Evolutionary conservation across 2,888 invertebrate genomes (phyloP), one percentile per base, ranked within the genome.

Genomic region (Cenopis cana): DNA sequence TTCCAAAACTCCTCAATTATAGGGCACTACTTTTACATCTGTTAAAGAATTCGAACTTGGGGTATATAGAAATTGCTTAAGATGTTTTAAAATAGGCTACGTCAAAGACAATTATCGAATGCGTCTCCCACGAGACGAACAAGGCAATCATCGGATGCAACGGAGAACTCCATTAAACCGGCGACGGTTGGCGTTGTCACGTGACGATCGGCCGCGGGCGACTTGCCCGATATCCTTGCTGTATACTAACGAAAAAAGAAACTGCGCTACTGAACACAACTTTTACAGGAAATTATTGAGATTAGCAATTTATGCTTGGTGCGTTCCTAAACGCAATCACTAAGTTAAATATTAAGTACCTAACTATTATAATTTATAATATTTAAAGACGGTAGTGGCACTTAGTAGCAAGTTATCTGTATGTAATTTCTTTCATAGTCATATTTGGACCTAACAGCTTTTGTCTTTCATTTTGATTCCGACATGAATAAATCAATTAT

Each of bases 161-260:
- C 84, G 85, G 85, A 86, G 85, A 89, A 89, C 87, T 90, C 90
- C 84, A 89, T 91, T 90, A 89, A 82, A 85, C 81, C 79, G 84
- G 83, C 88, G 89, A 87, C 78, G 85, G 83, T 88, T 80, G 81
- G 74, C 74, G 83, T 85, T 88, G 89, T 89, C 89, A 87, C 86
- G 85, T 88, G 89, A 86, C 82, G 84, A 79, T 81, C 82, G 85
- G 85, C 83, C 77, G 86, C 82, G 82, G 85, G 87, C 85, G 85
- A 82, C 81, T 79, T 79, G 78, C 79, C 81, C 80, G 78, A 76
- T 77, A 77, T 75, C 75, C 74, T 41, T 77, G 74, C 76, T 73
- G 72, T 76, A 29, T 29, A 55, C 55, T 49, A 57, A 67, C 38
- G 24, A 24, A 11, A 24, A 41, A 38, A 20, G 52, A 61, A 33